Percentiles rank a stretch among this genome's conserved stretches.
Conservation (phyloP, 2,113 vertebrate genomes). For the Pogonocichla stellata region DNA sequence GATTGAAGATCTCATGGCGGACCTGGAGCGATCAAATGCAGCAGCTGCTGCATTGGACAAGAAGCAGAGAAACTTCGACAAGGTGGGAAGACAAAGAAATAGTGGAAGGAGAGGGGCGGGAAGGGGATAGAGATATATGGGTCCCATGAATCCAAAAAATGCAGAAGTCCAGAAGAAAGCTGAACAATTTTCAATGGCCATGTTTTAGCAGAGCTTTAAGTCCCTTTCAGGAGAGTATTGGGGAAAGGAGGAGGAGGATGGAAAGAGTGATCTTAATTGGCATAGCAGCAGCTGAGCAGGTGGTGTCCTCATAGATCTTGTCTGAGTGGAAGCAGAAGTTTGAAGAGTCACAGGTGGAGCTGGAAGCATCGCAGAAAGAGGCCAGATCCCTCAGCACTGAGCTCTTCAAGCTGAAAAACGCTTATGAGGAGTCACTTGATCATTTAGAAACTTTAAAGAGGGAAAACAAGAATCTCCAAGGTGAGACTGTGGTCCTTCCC, state of each 20-base stretch:
- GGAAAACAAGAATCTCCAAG: slow-evolving; percentile 80
- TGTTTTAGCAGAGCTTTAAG: not conserved
- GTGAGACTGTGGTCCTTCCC: not conserved
- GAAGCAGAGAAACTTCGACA: slow-evolving; percentile 91
- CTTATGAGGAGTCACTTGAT: slow-evolving; percentile 89
- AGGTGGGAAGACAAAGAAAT: slow-evolving; percentile 13
- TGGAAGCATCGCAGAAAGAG: slow-evolving; percentile 91
- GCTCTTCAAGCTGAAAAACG: slow-evolving; percentile 92
- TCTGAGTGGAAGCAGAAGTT: slow-evolving; percentile 94
- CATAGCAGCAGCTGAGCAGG: not conserved
- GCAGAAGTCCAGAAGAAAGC: not conserved
- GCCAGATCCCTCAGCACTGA: slow-evolving; percentile 87
- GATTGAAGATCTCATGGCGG: slow-evolving; percentile 93
- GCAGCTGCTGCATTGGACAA: slow-evolving; percentile 86
- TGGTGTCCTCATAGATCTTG: slow-evolving; percentile 54
- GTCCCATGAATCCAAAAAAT: not conserved
- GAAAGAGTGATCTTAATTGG: not conserved
- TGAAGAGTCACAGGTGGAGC: slow-evolving; percentile 87
- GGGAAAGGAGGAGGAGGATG: not conserved
- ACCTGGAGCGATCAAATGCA: slow-evolving; percentile 82
- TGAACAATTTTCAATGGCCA: not conserved
- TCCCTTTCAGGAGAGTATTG: not conserved
- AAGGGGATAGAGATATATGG: not conserved
- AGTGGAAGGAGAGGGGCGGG: not conserved
- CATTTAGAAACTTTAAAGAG: slow-evolving; percentile 82